Evolutionary conservation across 2,888 invertebrate genomes (phyloP), one percentile per base, ranked within the genome.

Genomic region (Hirtodrosophila trivittata): DNA sequence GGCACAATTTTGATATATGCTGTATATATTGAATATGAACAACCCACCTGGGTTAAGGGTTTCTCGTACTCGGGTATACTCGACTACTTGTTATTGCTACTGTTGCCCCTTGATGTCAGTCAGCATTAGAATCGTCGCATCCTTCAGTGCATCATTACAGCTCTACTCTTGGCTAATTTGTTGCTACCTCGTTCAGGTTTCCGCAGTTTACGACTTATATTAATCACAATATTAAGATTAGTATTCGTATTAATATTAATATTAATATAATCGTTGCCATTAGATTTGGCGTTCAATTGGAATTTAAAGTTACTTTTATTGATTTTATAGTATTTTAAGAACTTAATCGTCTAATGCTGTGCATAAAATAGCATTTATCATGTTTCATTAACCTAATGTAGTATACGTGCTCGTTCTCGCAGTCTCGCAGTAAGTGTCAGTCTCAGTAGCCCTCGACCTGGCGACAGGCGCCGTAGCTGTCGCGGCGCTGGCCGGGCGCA

Each of bases 401-500:
- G 46, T 71, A 58, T 46, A 38, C 18, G 68, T 57, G 55, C 57
- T 43, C 21, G 12, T 30, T 43, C n/a, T 25, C 58, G 75, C 69
- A 75, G 83, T 77, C 78, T 82, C 60, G 32, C 13, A 35, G 37
- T 41, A 52, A 37, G 42, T 51, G 28, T 46, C 68, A 55, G 67
- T 84, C 59, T 78, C 74, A 89, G 71, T 90, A 89, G 59, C 89
- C 90, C 58, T 87, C 88, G 52, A 90, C 81, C 75, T 90, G 87
- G 72, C 91, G 91, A 83, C 93, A 94, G 37, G 94, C 92, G 6
- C 95, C 95, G 58, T 92, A 92, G n/a, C 93, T 92, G 87, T 95
- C 94, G 26, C 95, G 92, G 73, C 92, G 92, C 77, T 94, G 92
- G 42, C 93, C 95, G 0, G 95, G 95, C 12, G 95, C 95, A 88